Evolutionary conservation across 2,113 vertebrate species (phyloP).

Genomic region (Raphicerus campestris): DNA sequence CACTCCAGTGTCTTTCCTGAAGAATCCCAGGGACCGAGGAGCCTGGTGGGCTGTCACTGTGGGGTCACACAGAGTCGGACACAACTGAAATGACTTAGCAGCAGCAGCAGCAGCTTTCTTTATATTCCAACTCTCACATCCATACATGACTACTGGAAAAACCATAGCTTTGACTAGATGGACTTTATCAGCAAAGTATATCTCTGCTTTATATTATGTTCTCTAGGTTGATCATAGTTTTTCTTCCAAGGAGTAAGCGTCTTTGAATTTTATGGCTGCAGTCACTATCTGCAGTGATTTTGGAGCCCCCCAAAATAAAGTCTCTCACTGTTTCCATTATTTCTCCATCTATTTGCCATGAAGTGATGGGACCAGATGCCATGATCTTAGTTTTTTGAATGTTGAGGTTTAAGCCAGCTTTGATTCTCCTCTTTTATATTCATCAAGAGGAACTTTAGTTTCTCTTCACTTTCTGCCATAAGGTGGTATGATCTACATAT

Average conservation of each 20-base stretch:
- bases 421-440: neutral
- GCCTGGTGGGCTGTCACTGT: neutral
- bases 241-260: neutral
- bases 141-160: neutral
- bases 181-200: rapidly evolving
- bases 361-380: neutral
- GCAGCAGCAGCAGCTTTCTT: neutral
- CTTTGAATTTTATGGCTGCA: neutral
- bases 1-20: neutral
- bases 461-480: neutral
- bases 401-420: neutral
- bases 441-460: neutral
- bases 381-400: neutral
- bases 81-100: neutral
- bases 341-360: neutral
- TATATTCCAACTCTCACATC: neutral
- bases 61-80: rapidly evolving
- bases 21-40: rapidly evolving
- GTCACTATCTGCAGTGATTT: neutral
- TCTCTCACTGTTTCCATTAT: neutral
- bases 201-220: neutral
- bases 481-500: neutral
- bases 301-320: neutral
- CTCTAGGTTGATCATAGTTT: neutral
- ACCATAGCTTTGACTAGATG: neutral